phyloP scores from a whole-genome alignment of 2,888 invertebrate genomes.

The Macrophya alboannulata region DNA sequence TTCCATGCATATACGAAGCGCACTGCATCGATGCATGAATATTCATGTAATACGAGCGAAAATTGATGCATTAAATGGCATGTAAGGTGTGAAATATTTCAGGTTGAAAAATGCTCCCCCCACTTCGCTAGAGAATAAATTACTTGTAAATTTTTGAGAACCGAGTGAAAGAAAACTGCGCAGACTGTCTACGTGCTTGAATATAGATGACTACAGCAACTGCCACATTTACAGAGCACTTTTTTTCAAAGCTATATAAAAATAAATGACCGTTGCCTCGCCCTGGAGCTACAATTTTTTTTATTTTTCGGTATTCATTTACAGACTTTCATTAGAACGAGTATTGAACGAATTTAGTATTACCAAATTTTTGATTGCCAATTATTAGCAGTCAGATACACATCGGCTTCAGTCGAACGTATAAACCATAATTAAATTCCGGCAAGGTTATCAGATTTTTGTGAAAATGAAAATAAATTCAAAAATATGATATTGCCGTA shows the following conservation, averaged over 20 bases:
- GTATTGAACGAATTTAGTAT: neutral
- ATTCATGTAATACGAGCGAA: neutral
- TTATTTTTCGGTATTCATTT: neutral
- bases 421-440: neutral
- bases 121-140: neutral
- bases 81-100: neutral
- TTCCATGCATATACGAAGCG: neutral
- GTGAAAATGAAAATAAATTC: neutral
- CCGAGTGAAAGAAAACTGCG: conserved; percentile 12
- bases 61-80: conserved; percentile 1
- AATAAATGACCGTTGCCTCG: neutral
- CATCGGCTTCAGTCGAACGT: too few relatives aligned
- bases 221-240: conserved; percentile 3
- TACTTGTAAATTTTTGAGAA: conserved; percentile 1
- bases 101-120: neutral
- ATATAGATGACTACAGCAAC: conserved; percentile 13
- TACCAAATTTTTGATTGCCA: neutral
- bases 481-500: neutral
- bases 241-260: conserved; percentile 6
- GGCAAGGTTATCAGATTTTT: neutral
- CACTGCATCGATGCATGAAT: neutral
- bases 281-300: neutral
- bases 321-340: neutral
- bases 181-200: neutral
- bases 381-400: neutral